Evolutionary conservation across 2,888 invertebrate species (phyloP).

Genomic region (Hyppa rectilinea): DNA sequence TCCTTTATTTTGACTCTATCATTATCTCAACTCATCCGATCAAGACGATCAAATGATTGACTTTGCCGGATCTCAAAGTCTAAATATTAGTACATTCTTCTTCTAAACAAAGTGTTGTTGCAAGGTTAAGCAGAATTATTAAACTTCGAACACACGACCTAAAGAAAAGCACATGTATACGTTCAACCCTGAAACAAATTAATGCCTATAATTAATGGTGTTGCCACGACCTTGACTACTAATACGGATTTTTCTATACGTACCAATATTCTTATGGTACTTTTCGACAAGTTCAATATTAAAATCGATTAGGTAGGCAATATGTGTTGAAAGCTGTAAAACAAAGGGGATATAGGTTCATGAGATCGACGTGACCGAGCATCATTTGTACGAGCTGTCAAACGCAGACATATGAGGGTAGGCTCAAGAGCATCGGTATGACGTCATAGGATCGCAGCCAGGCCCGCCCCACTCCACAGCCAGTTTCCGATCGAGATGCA

Average conservation of each 20-base stretch:
- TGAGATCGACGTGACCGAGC: conserved; percentile 66
- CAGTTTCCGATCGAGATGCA: conserved; percentile 56
- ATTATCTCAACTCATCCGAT: conserved; percentile 15
- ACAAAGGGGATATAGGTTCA: conserved; percentile 66
- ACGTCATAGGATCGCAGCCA: conserved; percentile 61
- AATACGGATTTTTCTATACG: conserved; percentile 57
- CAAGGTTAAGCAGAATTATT: conserved; percentile 57
- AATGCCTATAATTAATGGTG: conserved; percentile 60
- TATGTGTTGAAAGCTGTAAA: conserved; percentile 63
- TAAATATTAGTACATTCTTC: conserved; percentile 53
- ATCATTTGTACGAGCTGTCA: conserved; percentile 74
- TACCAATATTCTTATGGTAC: conserved; percentile 63
- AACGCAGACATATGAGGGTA: conserved; percentile 72
- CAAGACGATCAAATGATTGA: conserved; percentile 43
- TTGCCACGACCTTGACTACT: conserved; percentile 50
- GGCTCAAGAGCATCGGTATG: conserved; percentile 65
- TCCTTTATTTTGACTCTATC: conserved; percentile 16
- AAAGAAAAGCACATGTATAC: conserved; percentile 45
- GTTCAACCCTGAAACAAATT: conserved; percentile 52
- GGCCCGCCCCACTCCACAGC: conserved; percentile 47
- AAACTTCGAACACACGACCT: conserved; percentile 37
- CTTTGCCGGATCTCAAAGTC: conserved; percentile 41
- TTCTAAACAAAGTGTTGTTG: conserved; percentile 49
- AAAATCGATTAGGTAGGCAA: conserved; percentile 56
- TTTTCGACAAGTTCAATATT: conserved; percentile 47